Conservation (phyloP, 2,113 vertebrate genomes). For the Pseudorhombus dupliciocellatus region DNA sequence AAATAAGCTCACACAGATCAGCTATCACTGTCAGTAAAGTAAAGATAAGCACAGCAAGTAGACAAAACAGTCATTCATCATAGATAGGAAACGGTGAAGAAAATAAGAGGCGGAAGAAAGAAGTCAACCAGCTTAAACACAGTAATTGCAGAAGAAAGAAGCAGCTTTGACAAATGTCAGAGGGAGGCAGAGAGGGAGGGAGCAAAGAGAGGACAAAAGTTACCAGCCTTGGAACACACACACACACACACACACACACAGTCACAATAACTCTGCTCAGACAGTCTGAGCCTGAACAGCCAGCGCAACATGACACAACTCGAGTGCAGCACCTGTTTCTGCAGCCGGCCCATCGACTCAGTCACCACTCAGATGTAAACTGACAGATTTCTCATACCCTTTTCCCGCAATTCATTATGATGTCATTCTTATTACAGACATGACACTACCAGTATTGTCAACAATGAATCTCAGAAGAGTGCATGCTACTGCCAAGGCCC, state of each 20-base stretch:
- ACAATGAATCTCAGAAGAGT: neutral
- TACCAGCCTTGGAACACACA: slow-evolving; percentile 33
- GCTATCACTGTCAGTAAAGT: neutral
- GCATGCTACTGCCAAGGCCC: neutral
- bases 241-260: slow-evolving; percentile 9
- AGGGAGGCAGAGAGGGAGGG: neutral
- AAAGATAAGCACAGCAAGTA: slow-evolving; percentile 7
- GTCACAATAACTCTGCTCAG: slow-evolving; percentile 22
- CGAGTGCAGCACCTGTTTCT: slow-evolving; percentile 69
- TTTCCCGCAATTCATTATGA: slow-evolving; percentile 12
- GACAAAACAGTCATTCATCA: slow-evolving; percentile 12
- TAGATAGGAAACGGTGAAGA: neutral
- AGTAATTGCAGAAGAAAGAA: slow-evolving; percentile 3
- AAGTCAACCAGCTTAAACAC: neutral
- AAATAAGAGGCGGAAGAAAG: neutral
- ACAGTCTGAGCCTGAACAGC: slow-evolving; percentile 36
- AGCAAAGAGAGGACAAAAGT: slow-evolving; percentile 27
- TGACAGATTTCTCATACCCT: slow-evolving; percentile 37
- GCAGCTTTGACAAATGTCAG: slow-evolving; percentile 6
- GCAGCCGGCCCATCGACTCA: slow-evolving; percentile 40
- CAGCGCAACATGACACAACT: slow-evolving; percentile 63
- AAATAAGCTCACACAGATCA: neutral
- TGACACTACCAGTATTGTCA: neutral
- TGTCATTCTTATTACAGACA: slow-evolving; percentile 10
- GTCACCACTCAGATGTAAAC: slow-evolving; percentile 38